Conservation (phyloP, 2,888 invertebrate species). For the Notodonta ziczac region DNA sequence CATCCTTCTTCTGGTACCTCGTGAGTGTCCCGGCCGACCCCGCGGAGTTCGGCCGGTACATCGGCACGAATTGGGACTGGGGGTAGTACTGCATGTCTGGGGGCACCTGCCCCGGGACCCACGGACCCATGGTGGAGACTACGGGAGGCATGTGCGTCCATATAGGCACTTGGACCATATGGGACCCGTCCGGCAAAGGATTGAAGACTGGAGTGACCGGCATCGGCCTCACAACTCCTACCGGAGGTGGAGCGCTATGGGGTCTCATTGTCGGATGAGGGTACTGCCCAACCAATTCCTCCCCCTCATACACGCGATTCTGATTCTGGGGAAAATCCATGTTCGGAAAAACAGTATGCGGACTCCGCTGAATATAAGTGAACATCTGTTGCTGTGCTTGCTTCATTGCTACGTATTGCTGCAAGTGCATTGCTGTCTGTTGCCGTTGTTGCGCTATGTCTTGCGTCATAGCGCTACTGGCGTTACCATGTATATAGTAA, state of each 20-base stretch:
- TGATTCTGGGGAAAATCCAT: slow-evolving; percentile 63
- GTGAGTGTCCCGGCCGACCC: slow-evolving; percentile 79
- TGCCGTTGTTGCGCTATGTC: slow-evolving; percentile 76
- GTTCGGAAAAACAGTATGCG: slow-evolving; percentile 75
- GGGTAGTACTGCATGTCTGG: slow-evolving; percentile 78
- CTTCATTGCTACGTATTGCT: slow-evolving; percentile 82
- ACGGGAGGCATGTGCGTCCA: slow-evolving; percentile 74
- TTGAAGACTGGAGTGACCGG: slow-evolving; percentile 61
- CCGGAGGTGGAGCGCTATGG: slow-evolving; percentile 71
- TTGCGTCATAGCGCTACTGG: slow-evolving; percentile 57
- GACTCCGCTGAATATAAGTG: slow-evolving; percentile 72
- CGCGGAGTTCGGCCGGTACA: slow-evolving; percentile 77
- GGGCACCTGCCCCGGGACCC: slow-evolving; percentile 67
- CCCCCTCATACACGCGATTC: slow-evolving; percentile 66
- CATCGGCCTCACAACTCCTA: slow-evolving; percentile 68
- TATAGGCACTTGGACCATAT: slow-evolving; percentile 75
- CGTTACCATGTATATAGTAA: slow-evolving; percentile 76
- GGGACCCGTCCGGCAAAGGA: slow-evolving; percentile 62
- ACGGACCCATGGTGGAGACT: slow-evolving; percentile 68
- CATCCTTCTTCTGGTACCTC: slow-evolving; percentile 73
- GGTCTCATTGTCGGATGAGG: slow-evolving; percentile 69
- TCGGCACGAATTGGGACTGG: slow-evolving; percentile 73
- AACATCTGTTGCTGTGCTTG: slow-evolving; percentile 82
- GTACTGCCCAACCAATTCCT: slow-evolving; percentile 67
- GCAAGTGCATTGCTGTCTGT: slow-evolving; percentile 78